Evolutionary conservation across 92 coral and sea anemone species (phyloP), one percentile per base, ranked within the genome.

Genomic region (Muricea muricata): DNA sequence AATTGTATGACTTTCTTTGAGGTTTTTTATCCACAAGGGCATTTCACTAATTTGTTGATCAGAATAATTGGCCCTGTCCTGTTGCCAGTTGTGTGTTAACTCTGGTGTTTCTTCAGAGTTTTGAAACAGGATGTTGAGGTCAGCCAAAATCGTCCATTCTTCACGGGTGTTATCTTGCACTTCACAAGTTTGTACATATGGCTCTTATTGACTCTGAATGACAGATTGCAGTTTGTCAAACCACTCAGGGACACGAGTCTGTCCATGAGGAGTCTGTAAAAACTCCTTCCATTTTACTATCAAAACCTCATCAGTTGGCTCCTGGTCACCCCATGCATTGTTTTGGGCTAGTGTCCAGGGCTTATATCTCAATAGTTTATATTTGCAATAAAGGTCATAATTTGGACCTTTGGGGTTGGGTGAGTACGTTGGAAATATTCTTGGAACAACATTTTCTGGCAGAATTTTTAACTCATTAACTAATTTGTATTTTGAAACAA

Each of bases 141-240:
- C 81, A 17, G 88, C 54, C 52, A 89, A 21, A 29, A 88, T 79
- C 93, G 86, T 92, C 93, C 93, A 86, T 66, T 90, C 93, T 70
- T 90, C 91, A 69, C 88, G 89, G 18, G 46, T 55, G 34, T 87
- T 69, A 7, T n/a, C 63, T 11, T 20, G 63, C 34, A 71, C n/a
- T 8, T 87, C 52, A 78, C 25, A 81, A 56, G 79, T 83, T 65
- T 85, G 65, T 78, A 61, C 28, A 14, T 46, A 65, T 20, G 70
- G 41, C 35, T 84, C 80, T 17, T 87, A 65, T 58, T 87, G 89
- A 87, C 60, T 91, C 29, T 87, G 89, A 57, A 87, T 47, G 78
- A 91, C 87, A 17, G 35, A 28, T 73, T 84, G 83, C 15, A 87
- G 81, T 80, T 91, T 87, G 26, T 87, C 91, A 91, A 84, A 78